Conservation (phyloP, 2,113 vertebrate genomes). For the Sakesphorus luctuosus region DNA sequence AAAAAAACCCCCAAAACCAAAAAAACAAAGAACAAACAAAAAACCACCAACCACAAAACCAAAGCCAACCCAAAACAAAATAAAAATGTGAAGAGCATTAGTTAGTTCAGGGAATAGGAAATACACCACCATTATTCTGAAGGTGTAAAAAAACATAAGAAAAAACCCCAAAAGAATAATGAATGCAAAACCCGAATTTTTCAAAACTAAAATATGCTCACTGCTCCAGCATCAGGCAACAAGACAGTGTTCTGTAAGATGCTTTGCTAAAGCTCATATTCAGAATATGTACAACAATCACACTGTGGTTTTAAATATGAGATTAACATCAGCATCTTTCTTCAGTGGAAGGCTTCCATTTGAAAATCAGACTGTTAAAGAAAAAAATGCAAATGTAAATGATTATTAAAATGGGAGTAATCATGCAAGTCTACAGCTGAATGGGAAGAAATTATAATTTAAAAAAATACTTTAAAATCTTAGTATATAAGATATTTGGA, state of each 20-base stretch:
- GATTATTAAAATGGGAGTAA: background rate
- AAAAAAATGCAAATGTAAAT: background rate
- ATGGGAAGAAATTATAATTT: background rate
- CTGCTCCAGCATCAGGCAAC: background rate
- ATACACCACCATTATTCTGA: background rate
- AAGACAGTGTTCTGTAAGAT: background rate
- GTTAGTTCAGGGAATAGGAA: background rate
- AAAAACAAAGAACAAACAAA: background rate
- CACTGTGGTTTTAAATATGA: background rate
- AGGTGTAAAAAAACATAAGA: background rate
- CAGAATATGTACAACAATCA: background rate
- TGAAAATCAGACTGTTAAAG: background rate
- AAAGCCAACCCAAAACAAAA: background rate
- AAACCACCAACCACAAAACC: background rate
- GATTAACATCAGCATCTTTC: background rate
- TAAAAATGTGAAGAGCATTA: background rate
- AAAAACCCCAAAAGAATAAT: slow-evolving; percentile 2
- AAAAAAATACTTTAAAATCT: background rate
- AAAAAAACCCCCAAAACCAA: background rate
- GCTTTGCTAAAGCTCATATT: background rate
- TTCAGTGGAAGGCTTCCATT: background rate
- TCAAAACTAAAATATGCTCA: background rate
- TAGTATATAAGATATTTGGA: background rate
- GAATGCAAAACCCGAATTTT: background rate
- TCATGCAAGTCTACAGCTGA: background rate